These are phyloP conservation scores for Galerucella pusilla DNA, from an alignment of 2,888 invertebrate genomes.

Conservation along the genomic window DNA sequence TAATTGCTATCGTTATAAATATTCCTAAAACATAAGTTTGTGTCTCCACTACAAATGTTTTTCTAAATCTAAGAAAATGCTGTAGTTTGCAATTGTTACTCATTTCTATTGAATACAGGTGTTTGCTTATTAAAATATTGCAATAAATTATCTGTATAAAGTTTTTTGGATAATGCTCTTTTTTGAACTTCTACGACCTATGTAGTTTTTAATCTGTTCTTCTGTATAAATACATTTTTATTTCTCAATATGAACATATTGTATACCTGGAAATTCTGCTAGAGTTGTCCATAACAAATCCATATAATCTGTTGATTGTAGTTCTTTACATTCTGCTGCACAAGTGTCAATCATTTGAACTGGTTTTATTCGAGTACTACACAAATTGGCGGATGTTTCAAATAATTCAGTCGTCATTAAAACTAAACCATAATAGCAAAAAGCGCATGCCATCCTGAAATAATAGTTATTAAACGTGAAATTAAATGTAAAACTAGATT, in stretches of 20 bases:
- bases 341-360: conserved; percentile 66
- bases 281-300: conserved; percentile 93
- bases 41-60: too few relatives aligned
- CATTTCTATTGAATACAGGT: too few relatives aligned
- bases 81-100: too few relatives aligned
- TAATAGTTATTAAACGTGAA: conserved; percentile 3
- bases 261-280: conserved; percentile 88
- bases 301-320: conserved; percentile 89
- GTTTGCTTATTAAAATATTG: too few relatives aligned
- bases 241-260: background rate
- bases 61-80: too few relatives aligned
- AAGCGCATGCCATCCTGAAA: conserved; percentile 89
- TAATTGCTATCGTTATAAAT: conserved; percentile 87
- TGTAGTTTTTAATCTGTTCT: too few relatives aligned
- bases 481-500: conserved; percentile 13
- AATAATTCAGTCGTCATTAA: conserved; percentile 94
- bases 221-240: background rate
- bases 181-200: too few relatives aligned
- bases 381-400: conserved; percentile 70
- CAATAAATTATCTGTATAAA: too few relatives aligned
- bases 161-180: too few relatives aligned
- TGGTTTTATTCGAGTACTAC: conserved; percentile 56
- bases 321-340: conserved; percentile 75
- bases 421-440: conserved; percentile 95
- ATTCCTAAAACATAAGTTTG: conserved; percentile 71